A percentile compares a stretch with the other conserved stretches of the same genome.
These are phyloP conservation scores for Nothura maculosa DNA, from an alignment of 2,797 vertebrate species.

Conservation along the genomic window DNA sequence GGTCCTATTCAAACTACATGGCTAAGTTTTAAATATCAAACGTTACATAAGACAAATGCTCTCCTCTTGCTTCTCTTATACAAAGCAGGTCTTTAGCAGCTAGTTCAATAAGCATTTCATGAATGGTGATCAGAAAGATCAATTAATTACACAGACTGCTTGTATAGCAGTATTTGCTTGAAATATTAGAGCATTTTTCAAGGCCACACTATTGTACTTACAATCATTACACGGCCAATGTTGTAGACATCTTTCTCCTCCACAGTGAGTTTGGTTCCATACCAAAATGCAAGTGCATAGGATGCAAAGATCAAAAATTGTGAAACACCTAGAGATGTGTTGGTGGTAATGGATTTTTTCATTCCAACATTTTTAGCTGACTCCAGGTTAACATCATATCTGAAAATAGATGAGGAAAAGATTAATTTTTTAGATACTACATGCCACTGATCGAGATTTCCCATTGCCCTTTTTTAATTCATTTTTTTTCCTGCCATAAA, in stretches of 20 bases:
- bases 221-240: slow-evolving; percentile 81
- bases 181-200: not conserved
- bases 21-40: not conserved
- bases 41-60: not conserved
- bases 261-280: slow-evolving; percentile 83
- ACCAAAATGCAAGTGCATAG: slow-evolving; percentile 85
- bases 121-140: not conserved
- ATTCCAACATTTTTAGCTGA: slow-evolving; percentile 78
- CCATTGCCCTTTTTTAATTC: not conserved
- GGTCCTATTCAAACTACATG: not conserved
- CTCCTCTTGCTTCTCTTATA: not conserved
- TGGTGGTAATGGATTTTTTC: slow-evolving; percentile 81
- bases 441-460: not conserved
- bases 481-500: not conserved
- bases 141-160: not conserved
- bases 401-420: slow-evolving; percentile 46
- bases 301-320: slow-evolving; percentile 81
- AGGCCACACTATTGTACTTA: slow-evolving; percentile 64
- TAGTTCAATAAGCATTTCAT: not conserved
- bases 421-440: not conserved
- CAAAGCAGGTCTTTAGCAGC: fast-evolving
- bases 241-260: slow-evolving; percentile 78
- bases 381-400: slow-evolving; percentile 80
- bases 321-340: slow-evolving; percentile 78
- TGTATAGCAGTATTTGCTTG: not conserved